Percentiles rank a stretch among this genome's conserved stretches.
Evolutionary conservation across 2,888 invertebrate species (phyloP).

Genomic region (Drosophila neotestacea): DNA sequence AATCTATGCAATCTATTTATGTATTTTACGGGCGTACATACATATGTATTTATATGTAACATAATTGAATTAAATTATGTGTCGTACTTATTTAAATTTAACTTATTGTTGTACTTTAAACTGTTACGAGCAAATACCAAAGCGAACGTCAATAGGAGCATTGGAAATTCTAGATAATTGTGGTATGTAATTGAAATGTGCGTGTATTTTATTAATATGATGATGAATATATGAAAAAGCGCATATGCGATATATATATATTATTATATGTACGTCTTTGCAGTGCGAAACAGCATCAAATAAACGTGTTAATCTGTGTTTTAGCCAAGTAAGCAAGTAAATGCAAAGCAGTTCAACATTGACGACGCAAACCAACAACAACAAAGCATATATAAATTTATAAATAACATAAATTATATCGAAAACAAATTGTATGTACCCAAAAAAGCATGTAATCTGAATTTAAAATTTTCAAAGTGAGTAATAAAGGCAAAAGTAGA

Average conservation of each 20-base stretch:
- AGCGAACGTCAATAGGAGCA: constrained; percentile 27
- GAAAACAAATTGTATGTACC: constrained; percentile 73
- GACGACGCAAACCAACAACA: constrained; percentile 37
- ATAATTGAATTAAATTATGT: constrained; percentile 57
- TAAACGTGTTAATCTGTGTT: constrained; percentile 80
- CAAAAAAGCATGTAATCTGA: constrained; percentile 75
- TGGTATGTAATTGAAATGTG: constrained; percentile 61
- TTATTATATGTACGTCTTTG: constrained; percentile 54
- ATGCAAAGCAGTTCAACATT: constrained; percentile 38
- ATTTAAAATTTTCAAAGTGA: constrained; percentile 79
- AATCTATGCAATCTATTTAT: constrained; percentile 47
- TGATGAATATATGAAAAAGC: constrained; percentile 9
- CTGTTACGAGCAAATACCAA: constrained; percentile 61
- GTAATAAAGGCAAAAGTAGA: constrained; percentile 77
- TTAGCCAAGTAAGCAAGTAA: constrained; percentile 73
- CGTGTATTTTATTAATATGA: constrained; percentile 61
- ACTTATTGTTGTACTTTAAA: constrained; percentile 42
- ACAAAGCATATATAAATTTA: constrained; percentile 43
- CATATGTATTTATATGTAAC: constrained; percentile 38
- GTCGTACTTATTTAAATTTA: constrained; percentile 43
- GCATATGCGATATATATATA: constrained; percentile 36
- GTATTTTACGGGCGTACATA: constrained; percentile 31
- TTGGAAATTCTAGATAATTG: constrained; percentile 66
- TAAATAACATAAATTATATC: constrained; percentile 60
- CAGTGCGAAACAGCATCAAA: constrained; percentile 61